These are phyloP conservation scores for Cliona cf. orientalis DNA, from an alignment of 37 sponge, comb jelly and placozoan genomes.

Conservation along the genomic window DNA sequence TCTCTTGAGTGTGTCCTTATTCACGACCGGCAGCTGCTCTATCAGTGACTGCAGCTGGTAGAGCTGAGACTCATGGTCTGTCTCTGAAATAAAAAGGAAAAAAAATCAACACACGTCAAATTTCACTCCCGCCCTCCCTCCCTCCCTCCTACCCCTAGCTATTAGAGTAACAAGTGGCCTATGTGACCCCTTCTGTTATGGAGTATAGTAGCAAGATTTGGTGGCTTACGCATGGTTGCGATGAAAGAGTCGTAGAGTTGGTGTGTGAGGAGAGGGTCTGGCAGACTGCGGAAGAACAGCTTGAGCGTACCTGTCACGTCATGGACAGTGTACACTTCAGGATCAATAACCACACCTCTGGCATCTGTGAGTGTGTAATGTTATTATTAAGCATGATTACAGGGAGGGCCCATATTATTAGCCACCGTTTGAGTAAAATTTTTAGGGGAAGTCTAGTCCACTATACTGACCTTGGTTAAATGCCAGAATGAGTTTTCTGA, in stretches of 20 bases:
- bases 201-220: background rate
- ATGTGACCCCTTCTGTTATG: too few species aligned
- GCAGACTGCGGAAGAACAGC: slow-evolving; percentile 79
- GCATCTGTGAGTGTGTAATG: slow-evolving; percentile 60
- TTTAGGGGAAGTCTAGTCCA: background rate
- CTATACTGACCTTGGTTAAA: slow-evolving; percentile 78
- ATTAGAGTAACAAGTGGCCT: too few species aligned
- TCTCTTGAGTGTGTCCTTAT: slow-evolving; percentile 72
- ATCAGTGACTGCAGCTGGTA: slow-evolving; percentile 73
- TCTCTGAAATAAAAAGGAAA: background rate
- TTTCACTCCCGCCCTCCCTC: background rate
- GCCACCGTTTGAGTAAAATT: background rate
- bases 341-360: slow-evolving; percentile 71
- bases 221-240: slow-evolving; percentile 44
- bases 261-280: slow-evolving; percentile 87
- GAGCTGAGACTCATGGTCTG: slow-evolving; percentile 55
- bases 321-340: slow-evolving; percentile 76
- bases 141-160: background rate
- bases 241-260: slow-evolving; percentile 62
- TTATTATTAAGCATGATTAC: too few species aligned
- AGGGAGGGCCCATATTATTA: background rate
- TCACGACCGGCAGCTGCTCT: slow-evolving; percentile 73
- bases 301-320: slow-evolving; percentile 87
- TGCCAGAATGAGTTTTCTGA: slow-evolving; percentile 60
- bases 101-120: too few species aligned